Evolutionary conservation across 2,113 vertebrate species (phyloP).

Genomic region (Colius striatus): DNA sequence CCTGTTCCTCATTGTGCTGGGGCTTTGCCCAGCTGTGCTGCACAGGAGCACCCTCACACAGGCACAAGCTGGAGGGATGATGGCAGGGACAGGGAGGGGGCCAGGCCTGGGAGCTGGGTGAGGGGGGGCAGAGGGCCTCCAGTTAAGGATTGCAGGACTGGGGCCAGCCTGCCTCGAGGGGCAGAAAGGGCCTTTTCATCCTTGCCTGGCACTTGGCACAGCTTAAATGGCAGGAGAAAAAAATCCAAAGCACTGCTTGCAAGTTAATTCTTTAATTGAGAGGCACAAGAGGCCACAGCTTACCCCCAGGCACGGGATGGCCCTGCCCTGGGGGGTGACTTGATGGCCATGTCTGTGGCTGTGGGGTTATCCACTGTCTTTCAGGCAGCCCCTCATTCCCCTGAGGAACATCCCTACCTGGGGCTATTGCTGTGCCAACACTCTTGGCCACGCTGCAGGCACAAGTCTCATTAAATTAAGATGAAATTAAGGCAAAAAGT

Average conservation of each 20-base stretch:
- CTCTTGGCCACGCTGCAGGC: neutral
- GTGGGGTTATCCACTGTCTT: neutral
- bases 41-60: neutral
- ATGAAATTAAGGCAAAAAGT: neutral
- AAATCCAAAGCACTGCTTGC: neutral
- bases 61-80: neutral
- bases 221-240: neutral
- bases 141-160: neutral
- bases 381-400: neutral
- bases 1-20: neutral
- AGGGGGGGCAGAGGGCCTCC: neutral
- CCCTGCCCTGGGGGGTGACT: fast-evolving
- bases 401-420: fast-evolving
- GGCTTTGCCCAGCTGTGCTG: neutral
- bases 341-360: fast-evolving
- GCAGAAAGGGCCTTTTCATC: neutral
- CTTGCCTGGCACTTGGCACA: fast-evolving
- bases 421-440: neutral
- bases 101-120: fast-evolving
- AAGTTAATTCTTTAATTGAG: conserved; percentile 32
- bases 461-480: neutral
- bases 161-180: neutral
- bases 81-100: neutral
- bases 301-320: neutral
- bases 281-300: neutral